Base-by-base conservation (phyloP, 1,140 invertebrate species). In the Orussus abietinus region DNA sequence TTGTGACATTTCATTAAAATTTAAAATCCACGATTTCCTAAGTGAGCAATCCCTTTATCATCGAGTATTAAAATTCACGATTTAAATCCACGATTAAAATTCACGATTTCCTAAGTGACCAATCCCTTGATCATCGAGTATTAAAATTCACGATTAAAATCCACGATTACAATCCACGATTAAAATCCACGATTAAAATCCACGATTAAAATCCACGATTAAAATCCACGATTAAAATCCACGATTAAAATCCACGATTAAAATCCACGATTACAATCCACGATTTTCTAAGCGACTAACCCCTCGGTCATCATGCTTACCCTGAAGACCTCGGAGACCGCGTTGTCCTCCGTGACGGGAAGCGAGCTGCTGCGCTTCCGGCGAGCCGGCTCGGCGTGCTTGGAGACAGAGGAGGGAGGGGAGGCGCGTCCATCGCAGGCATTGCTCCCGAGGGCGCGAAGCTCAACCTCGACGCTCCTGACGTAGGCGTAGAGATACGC, bases 401-500 rank as follows among this genome's bases (percentile, higher is more conserved):
- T 31, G 19, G 29, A 17, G 5, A 19, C 35, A 20, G 36, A 17
- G 3, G 36, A 25, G 19, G 29, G 18, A 4, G 22, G 30, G 17
- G 36, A 17, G 3, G 36, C 31, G 21, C 20, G 13, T 17, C 13
- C 38, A 21, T 14, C 40, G 20, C 15, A 17, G 22, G n/a, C 22
- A 12, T 33, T 26, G 14, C 32, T 36, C 13, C 38, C 36, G 14
- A 26, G 13, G 5, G 54, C 42, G 9, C 47, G 34, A 9, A 63
- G 50, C 13, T 57, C 42, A 14, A 45, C 49, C 34, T 65, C 61
- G 38, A 67, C 38, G 26, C 52, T 43, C 14, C 42, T 45, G 21
- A 68, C 49, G 22, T 60, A 50, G 3, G 47, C 49, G 37, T 64
- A 63, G 9, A 68, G 50, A 41, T 65, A 65, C 15, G 57, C 47